Evolutionary conservation across 1,140 invertebrate genomes (phyloP), one percentile per base, ranked within the genome.

Genomic region (Cyrtorhinus lividipennis): DNA sequence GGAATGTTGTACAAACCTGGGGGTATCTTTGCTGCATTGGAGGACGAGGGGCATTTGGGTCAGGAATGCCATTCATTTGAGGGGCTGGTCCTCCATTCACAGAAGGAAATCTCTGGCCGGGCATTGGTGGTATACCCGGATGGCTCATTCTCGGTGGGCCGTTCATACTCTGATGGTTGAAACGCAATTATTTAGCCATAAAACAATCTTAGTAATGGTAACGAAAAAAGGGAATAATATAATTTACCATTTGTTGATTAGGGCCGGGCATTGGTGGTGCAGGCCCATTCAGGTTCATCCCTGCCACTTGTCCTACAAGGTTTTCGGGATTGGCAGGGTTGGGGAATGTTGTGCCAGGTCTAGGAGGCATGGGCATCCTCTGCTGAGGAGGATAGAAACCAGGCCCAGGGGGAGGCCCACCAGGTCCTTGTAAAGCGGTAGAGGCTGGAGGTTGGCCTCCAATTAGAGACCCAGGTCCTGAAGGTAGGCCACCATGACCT

Each of bases 21-120:
- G 48, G 48, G 20, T 53, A 53, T 10, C 48, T 10, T 53, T 53
- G 48, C 20, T 53, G 48, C 48, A 53, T 53, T 5, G 48, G 48
- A 15, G 65, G 63, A n/a, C 69, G 69, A 27, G 67, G 68, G 66
- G 69, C 70, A 58, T 70, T 70, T 12, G 67, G 67, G 15, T 67
- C 70, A 59, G 46, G 66, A 56, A 69, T 63, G 10, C 69, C 70
- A 62, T 70, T 70, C 60, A 66, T 67, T 3, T 63, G 61, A 62
- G 67, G 64, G 48, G 63, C 59, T 57, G 65, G 48, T 23, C 20
- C 38, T 57, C 62, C 30, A 63, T 64, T 62, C 5, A 66, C 62
- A 24, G 66, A 56, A 23, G 68, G 65, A 66, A 61, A 56, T 63
- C 38, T 38, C 44, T 64, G n/a, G 20, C 66, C 63, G 1, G 64